Evolutionary conservation across 1,140 invertebrate genomes (phyloP), one percentile per base, ranked within the genome.

Genomic region (Lasaia peninsularis): DNA sequence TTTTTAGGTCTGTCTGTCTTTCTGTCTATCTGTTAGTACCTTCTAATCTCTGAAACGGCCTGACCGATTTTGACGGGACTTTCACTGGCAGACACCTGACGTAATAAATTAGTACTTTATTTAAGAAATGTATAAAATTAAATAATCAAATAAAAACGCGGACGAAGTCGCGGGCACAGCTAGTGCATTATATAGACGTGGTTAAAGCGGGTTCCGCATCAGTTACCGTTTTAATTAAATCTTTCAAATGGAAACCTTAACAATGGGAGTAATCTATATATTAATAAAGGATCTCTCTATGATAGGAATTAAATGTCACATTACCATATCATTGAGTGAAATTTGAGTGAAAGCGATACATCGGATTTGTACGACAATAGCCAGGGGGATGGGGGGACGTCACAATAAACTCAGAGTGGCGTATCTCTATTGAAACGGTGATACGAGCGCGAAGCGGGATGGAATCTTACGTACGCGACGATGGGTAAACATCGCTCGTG

Each of bases 371-470:
- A 63, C 62, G 66, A 84, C 80, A 82, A 78, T 77, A 62, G 64
- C 56, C 48, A 7, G 62, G 48, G 56, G 59, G 63, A 51, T 52
- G 62, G 53, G 55, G 62, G 51, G 70, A 55, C 67, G 66, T 72
- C 73, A 87, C 81, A 84, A 85, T 88, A 84, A 82, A 84, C 78
- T 75, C 77, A 75, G 75, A 78, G 78, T 68, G 68, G 80, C 78
- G 80, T 84, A 78, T 84, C 77, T 87, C 80, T 84, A 87, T 87
- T 87, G 82, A 87, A 84, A 87, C 84, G 81, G 77, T 85, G 80
- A 87, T 80, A 68, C 72, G 78, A 78, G 80, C 80, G 82, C 79
- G 75, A 76, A 78, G 71, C 75, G 73, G 70, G 73, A 80, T 75
- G 69, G 60, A 75, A 75, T 78, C 82, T 81, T 81, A 75, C 71